Base-by-base conservation (phyloP, 2,888 invertebrate species). In the Geotrupes spiniger region DNA sequence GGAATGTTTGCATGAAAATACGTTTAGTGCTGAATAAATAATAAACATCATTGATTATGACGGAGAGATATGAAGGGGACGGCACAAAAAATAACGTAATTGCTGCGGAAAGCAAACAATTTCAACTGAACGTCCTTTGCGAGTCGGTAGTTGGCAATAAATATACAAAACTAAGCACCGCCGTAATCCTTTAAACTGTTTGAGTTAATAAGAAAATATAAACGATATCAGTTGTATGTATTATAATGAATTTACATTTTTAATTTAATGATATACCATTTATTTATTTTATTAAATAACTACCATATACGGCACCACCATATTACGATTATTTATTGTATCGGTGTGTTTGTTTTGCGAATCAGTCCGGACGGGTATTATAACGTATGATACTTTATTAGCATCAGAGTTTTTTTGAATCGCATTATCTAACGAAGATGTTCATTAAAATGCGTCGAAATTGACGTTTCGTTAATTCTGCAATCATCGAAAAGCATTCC, bases 201-300 rank as follows among this genome's bases (percentile, higher is more conserved):
- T 10, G 33, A 33, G 33, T 33, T 33, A 33, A 33, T 33, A 33
- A 33, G 33, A 33, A n/a, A 33, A 33, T 33, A 27, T 45, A 45
- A 38, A 45, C 26, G 38, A 38, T 16, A 38, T 45, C 25, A 15
- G 15, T 38, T 36, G 15, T 45, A 45, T 38, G 36, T 16, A 44
- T 45, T 27, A 28, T 27, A 45, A 39, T 45, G 39, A 45, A 45
- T 45, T 39, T 45, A 28, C 45, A 45, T 45, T 45, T 45, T 45
- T 45, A 45, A 38, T 29, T 39, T 39, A 27, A 38, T 17, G 39
- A 45, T 38, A 16, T 14, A 16, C 29, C 45, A 39, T 45, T 38
- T 38, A 29, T 45, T 45, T 39, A 39, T 37, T 39, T 39, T 45
- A 45, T 45, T 45, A 45, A 38, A 45, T 45, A 45, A 28, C 27